Base-by-base conservation (phyloP, 2,888 invertebrate genomes). In the Ornithoptera alexandrae region DNA sequence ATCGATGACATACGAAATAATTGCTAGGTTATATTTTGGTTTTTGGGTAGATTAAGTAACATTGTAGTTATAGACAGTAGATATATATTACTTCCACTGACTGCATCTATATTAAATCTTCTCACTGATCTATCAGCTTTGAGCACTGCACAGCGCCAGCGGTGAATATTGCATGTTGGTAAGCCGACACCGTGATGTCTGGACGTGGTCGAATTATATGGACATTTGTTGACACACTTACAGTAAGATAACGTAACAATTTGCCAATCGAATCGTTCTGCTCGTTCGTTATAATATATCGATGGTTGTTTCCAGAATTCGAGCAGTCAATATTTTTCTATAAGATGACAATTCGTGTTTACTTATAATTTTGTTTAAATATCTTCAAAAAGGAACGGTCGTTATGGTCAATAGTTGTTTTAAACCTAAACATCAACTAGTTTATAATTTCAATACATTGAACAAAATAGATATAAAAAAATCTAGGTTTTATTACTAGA, bases 221-320 rank as follows among this genome's bases (percentile, higher is more conserved):
- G 65, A 56, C 65, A 62, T 58, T 65, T 69, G 69, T 69, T 69
- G 69, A 69, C 69, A 62, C n/a, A 69, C 36, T 62, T 69, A 60
- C 53, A 20, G 12, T 0, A 20, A 46, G 69, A 69, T 69, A 68
- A 68, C 30, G 39, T 20, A 59, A 17, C 46, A 18, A 59, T 39
- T 56, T 39, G 39, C 56, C 5, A 39, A 64, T 30, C 57, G 62
- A 12, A 53, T 39, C 42, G 46, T 57, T 58, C 39, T 39, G 42
- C 59, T 50, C 46, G 61, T 61, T 22, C 59, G 65, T 46, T 42
- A 10, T 59, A 18, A 24, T 65, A 53, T 56, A 57, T 20, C 20
- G 57, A 57, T 30, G 64, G 36, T 36, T 39, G 22, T 65, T 39
- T n/a, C n/a, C 4, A 5, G 1, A n/a, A 57, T 7, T 6, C 10